A percentile compares a stretch with the other conserved stretches of the same genome.
Conservation (phyloP, 2,113 vertebrate species). For the Capreolus pygargus region DNA sequence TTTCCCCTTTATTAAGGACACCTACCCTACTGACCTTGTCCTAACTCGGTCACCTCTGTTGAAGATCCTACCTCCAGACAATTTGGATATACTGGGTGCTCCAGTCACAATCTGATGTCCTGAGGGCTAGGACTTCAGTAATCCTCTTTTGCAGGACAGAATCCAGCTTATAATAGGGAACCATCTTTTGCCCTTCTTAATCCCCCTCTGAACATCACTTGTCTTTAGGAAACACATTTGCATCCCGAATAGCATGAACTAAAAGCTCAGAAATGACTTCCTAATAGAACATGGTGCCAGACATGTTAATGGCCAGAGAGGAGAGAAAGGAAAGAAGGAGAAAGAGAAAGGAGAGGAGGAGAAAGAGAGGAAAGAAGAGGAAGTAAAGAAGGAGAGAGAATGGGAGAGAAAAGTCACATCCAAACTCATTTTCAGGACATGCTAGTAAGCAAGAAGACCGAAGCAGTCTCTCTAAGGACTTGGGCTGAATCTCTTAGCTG, state of each 20-base stretch:
- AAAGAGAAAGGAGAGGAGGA: not conserved
- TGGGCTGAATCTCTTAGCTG: not conserved
- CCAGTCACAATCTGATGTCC: not conserved
- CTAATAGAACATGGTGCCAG: not conserved
- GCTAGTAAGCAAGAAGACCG: not conserved
- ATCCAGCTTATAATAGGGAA: not conserved
- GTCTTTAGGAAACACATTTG: not conserved
- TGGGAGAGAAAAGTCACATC: not conserved
- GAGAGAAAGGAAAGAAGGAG: not conserved
- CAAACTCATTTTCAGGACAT: not conserved
- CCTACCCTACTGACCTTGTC: not conserved
- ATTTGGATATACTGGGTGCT: not conserved
- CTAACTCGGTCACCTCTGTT: not conserved
- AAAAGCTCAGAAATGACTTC: not conserved
- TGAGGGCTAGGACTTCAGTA: not conserved
- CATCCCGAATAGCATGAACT: not conserved
- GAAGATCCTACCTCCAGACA: not conserved
- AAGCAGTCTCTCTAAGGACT: not conserved
- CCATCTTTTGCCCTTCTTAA: not conserved
- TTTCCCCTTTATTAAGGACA: not conserved
- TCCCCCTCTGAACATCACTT: not conserved
- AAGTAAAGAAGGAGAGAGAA: not conserved
- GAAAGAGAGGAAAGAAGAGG: not conserved
- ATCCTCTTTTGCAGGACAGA: not conserved
- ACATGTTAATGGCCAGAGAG: not conserved